Conservation (phyloP, 2,797 vertebrate species). For the Lemur catta region DNA sequence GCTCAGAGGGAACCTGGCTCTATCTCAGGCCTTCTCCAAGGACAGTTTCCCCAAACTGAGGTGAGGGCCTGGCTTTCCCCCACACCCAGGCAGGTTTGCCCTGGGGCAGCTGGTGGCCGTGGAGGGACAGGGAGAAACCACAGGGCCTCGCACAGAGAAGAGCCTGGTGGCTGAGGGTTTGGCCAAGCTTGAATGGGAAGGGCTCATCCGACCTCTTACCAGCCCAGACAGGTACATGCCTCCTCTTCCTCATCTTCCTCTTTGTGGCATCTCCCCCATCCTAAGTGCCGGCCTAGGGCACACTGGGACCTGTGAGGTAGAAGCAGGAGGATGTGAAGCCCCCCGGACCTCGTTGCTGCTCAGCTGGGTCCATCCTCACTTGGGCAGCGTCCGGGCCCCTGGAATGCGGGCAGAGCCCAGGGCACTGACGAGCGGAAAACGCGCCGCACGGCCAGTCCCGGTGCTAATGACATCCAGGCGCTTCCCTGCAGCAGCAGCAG, state of each 20-base stretch:
- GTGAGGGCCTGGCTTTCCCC: slow-evolving; percentile 81
- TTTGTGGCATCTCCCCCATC: neutral
- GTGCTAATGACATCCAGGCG: slow-evolving; percentile 82
- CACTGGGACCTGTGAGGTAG: neutral
- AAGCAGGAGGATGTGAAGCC: neutral
- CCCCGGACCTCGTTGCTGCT: neutral
- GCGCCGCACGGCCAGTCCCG: slow-evolving; percentile 67
- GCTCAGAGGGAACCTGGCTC: slow-evolving; percentile 91
- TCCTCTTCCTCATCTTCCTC: neutral
- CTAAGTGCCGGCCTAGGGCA: neutral
- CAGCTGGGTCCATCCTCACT: neutral
- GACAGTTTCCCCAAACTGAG: slow-evolving; percentile 95
- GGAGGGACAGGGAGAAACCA: neutral
- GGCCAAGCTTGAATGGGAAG: neutral
- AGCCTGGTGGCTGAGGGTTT: neutral
- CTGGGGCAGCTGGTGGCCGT: fast-evolving
- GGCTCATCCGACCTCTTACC: neutral
- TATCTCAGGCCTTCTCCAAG: slow-evolving; percentile 91
- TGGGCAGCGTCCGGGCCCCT: slow-evolving; percentile 32
- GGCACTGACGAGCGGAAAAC: slow-evolving; percentile 77
- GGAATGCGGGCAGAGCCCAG: slow-evolving; percentile 63
- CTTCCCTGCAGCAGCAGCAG: slow-evolving; percentile 59
- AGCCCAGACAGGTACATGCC: fast-evolving
- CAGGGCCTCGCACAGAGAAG: neutral
- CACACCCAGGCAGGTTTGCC: neutral